Conservation (phyloP, 2,113 vertebrate species). For the Podarcis muralis region DNA sequence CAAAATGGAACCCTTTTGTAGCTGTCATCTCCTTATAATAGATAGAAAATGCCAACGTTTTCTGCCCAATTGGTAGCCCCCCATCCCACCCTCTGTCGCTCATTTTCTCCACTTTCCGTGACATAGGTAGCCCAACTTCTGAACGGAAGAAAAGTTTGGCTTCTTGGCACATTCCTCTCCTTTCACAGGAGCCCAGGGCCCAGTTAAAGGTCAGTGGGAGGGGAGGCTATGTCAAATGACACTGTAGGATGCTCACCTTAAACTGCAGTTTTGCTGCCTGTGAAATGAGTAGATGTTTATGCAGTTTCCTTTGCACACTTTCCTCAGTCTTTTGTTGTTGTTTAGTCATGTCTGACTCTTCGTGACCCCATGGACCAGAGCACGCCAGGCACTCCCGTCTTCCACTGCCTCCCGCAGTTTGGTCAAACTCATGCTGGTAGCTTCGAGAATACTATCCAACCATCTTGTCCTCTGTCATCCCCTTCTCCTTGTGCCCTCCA, state of each 20-base stretch:
- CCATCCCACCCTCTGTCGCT: background rate
- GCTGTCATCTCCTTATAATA: background rate
- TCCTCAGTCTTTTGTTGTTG: background rate
- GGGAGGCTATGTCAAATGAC: rapidly evolving
- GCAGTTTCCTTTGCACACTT: background rate
- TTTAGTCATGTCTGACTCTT: no score
- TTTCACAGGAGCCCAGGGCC: background rate
- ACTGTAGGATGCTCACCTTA: background rate
- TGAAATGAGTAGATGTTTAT: no score
- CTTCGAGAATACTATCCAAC: no score
- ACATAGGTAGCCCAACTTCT: background rate
- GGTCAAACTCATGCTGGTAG: no score
- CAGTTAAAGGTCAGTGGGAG: background rate
- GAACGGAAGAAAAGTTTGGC: rapidly evolving
- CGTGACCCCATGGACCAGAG: no score
- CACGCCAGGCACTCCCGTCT: no score
- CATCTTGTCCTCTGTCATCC: no score
- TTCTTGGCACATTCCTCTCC: background rate
- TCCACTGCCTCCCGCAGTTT: no score
- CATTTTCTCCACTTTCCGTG: background rate
- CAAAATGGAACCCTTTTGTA: background rate
- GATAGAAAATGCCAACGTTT: background rate
- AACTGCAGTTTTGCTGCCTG: background rate
- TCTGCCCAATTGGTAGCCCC: background rate
- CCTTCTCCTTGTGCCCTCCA: no score